Base-by-base conservation (phyloP, 1,140 invertebrate genomes). In the Drosophila hydei region DNA sequence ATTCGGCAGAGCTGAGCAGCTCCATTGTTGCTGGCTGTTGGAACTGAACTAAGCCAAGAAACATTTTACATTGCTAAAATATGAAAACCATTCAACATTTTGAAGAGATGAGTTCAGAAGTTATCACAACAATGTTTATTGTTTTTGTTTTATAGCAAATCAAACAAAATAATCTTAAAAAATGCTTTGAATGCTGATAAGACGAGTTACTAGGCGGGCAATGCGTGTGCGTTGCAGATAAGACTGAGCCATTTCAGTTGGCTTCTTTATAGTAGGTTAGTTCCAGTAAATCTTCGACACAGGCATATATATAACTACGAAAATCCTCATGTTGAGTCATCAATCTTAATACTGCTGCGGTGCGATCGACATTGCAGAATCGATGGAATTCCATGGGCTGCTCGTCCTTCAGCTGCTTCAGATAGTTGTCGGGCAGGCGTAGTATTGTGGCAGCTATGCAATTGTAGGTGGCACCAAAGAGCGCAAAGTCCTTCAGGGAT, bases 351-450 rank as follows among this genome's bases (percentile, higher is more conserved):
- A 91, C 55, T 9, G 72, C 65, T 3, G 67, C 40, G 0, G 64
- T 79, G 11, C 90, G 90, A 72, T 90, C 76, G 2, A 90, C 71
- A 74, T 89, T 87, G 14, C 80, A 84, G 19, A 83, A 91, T 3
- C 67, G 58, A 80, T 91, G 79, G 52, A 87, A 91, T 0, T 77
- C 73, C 2, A 23, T 69, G 0, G 90, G 78, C 0, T 69, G 54
- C 6, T 72, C 52, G 5, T 83, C 69, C 50, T 91, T 91, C 0
- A 91, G 30, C 23, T 65, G 61, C 21, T 79, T 84, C 3, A 91
- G 47, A 67, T 80, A 91, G 47, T 90, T 90, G 0, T 76, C 74
- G 0, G 90, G 90, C 3, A 91, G 25, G 9, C 71, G 61, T 0
- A 91, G 36, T 2, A 91, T 75, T 0, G 90, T 90, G 11, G 90